Percentiles rank a stretch among this genome's conserved stretches.
phyloP scores from a whole-genome alignment of 2,797 vertebrate species.

The Halcyon badia region DNA sequence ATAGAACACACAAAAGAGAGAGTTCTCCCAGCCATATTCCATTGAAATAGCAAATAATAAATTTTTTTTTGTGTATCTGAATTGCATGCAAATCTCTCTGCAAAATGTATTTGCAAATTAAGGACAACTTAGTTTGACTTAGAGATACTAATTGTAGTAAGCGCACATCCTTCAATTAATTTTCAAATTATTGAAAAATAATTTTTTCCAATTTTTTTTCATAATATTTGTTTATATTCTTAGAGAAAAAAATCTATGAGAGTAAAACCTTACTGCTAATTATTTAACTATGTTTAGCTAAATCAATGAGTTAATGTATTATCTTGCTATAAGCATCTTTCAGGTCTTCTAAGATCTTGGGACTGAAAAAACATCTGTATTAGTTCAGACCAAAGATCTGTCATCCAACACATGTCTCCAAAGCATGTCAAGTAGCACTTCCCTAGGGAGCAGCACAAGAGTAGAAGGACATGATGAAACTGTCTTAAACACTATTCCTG shows the following conservation, averaged over 20 bases:
- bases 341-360: neutral
- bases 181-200: neutral
- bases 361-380: neutral
- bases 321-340: neutral
- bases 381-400: neutral
- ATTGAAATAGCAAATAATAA: neutral
- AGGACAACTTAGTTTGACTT: neutral
- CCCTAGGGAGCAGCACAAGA: neutral
- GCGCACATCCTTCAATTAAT: rapidly evolving
- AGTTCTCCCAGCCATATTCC: neutral
- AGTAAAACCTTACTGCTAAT: neutral
- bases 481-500: neutral
- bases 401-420: neutral
- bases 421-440: neutral
- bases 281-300: neutral
- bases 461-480: neutral
- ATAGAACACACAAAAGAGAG: neutral
- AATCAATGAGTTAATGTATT: neutral
- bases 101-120: neutral
- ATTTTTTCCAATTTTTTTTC: neutral
- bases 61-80: neutral
- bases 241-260: neutral
- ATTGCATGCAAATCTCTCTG: neutral
- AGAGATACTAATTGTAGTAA: neutral
- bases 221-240: neutral